Base-by-base conservation (phyloP, 2,888 invertebrate genomes). In the Limnephilus rhombicus region DNA sequence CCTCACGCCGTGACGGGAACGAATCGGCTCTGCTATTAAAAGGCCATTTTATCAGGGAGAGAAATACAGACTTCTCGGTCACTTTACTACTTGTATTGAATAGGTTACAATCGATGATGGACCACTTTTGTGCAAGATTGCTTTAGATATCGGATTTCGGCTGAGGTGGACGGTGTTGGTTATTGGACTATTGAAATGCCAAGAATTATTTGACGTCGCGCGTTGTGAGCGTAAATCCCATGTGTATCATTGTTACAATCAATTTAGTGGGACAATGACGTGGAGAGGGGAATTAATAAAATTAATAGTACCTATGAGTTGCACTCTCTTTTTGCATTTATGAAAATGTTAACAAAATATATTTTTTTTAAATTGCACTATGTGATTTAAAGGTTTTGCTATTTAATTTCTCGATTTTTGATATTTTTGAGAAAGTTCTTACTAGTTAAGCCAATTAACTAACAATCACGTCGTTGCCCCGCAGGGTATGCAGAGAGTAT, bases 1-100 rank as follows among this genome's bases (percentile, higher is more conserved):
- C 87, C 49, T 87, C 87, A 13, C 87, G 7, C 13, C 29, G 31
- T 87, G 90, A 90, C 90, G 82, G 45, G 37, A 83, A 90, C 41
- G 41, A 31, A 85, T 90, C 24, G 90, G 90, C 4, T 53, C 53
- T 9, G 53, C 90, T 83, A 90, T 90, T 90, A 90, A 83, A 90
- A 83, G 15, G 34, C 34, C 68, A 90, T 83, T 90, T 83, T 53
- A 90, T 90, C 49, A 11, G n/a, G 29, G 83, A 31, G 83, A 83
- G 83, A 90, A 81, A 45, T 12, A 81, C 41, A 81, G 41, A 41
- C 37, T 41, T 5, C 11, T 45, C n/a, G 29, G 80, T 80, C 81
- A 34, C 24, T 29, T 13, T 24, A 41, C 80, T 13, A 89, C 89
- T 89, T 80, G 89, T 41, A 89, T 80, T 37, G 37, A 29, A 68